Conservation (phyloP, 2,113 vertebrate genomes). For the Grammomys dolichurus region DNA sequence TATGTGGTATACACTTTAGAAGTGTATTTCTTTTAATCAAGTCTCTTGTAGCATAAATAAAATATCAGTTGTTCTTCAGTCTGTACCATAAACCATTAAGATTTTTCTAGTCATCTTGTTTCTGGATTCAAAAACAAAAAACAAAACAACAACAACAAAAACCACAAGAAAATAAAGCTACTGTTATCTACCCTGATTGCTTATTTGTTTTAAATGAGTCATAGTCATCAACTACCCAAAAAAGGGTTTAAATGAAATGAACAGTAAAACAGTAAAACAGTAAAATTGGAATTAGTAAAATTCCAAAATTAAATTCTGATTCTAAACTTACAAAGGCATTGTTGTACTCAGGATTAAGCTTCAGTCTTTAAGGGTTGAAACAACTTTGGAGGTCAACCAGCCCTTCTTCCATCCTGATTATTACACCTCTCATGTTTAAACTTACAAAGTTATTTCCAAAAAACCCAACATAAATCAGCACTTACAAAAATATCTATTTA, state of each 20-base stretch:
- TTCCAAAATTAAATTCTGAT: slow-evolving; percentile 62
- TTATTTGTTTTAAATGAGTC: slow-evolving; percentile 54
- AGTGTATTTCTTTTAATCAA: background rate
- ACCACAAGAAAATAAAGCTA: slow-evolving; percentile 60
- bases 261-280: too few species aligned
- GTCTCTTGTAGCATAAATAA: slow-evolving; percentile 33
- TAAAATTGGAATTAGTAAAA: slow-evolving; percentile 35
- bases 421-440: slow-evolving; percentile 62
- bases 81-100: slow-evolving; percentile 35
- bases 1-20: background rate
- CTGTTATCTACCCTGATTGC: slow-evolving; percentile 20
- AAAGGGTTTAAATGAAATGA: slow-evolving; percentile 18
- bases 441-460: slow-evolving; percentile 72
- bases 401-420: slow-evolving; percentile 59
- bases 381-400: slow-evolving; percentile 63
- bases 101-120: slow-evolving; percentile 34
- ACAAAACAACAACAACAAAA: background rate
- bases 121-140: slow-evolving; percentile 22
- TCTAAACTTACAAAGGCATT: slow-evolving; percentile 58
- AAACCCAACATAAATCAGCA: slow-evolving; percentile 75
- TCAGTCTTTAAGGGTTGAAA: slow-evolving; percentile 61
- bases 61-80: slow-evolving; percentile 34
- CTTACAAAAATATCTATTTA: slow-evolving; percentile 78
- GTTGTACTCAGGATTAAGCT: slow-evolving; percentile 69
- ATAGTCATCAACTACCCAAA: slow-evolving; percentile 53